A percentile compares a stretch with the other conserved stretches of the same genome.
Evolutionary conservation across 2,797 vertebrate genomes (phyloP).

Genomic region (Galaxias olidus): DNA sequence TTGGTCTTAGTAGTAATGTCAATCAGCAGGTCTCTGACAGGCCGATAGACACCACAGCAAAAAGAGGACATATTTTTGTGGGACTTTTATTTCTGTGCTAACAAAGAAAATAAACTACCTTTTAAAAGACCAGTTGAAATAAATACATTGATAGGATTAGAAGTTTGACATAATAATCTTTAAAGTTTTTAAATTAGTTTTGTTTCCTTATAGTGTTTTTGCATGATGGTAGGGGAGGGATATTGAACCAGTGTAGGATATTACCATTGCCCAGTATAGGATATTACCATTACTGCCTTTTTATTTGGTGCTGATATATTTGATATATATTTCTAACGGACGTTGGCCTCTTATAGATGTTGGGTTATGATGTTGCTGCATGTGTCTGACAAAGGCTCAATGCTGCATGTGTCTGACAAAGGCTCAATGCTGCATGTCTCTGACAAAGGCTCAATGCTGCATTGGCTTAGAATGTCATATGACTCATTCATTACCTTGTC

Average conservation of each 20-base stretch:
- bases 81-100: no score
- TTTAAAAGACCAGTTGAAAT: no score
- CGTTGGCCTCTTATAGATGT: conserved; percentile 4
- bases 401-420: conserved; percentile 8
- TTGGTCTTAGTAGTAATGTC: conserved; percentile 29
- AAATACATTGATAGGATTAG: no score
- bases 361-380: background rate
- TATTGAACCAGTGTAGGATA: no score
- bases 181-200: no score
- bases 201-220: conserved; percentile 29
- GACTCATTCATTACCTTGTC: background rate
- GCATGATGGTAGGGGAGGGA: conserved; percentile 61
- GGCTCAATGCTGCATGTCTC: conserved; percentile 8
- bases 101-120: no score
- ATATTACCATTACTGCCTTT: no score
- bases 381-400: conserved; percentile 9
- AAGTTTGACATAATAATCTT: no score
- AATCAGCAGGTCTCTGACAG: conserved; percentile 53
- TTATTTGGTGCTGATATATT: background rate
- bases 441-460: background rate
- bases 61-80: no score
- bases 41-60: conserved; percentile 17
- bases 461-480: background rate
- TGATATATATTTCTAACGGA: conserved; percentile 9
- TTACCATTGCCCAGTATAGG: background rate